phyloP scores from a whole-genome alignment of 1,140 invertebrate genomes.

The Conus betulinus region DNA sequence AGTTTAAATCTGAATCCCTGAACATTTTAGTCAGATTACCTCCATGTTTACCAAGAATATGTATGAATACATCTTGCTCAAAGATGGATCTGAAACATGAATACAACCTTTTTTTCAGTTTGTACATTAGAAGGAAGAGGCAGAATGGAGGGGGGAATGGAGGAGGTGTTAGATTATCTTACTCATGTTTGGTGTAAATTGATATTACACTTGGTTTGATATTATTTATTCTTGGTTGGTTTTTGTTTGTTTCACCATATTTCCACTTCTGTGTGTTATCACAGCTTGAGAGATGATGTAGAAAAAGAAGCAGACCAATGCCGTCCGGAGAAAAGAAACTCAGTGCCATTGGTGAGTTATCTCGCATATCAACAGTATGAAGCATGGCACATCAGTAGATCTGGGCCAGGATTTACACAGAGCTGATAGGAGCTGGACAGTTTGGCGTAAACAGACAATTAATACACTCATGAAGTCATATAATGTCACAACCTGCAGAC shows the following conservation, averaged over 20 bases:
- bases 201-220: background rate
- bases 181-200: background rate
- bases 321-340: slow-evolving; percentile 25
- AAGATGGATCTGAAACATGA: background rate
- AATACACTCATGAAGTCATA: background rate
- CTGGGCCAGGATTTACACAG: too few species aligned
- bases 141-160: too few species aligned
- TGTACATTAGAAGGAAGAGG: background rate
- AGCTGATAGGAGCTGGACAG: background rate
- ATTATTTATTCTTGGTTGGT: background rate
- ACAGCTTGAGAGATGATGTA: slow-evolving; percentile 17
- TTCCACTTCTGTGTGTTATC: background rate
- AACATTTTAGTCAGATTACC: too few species aligned
- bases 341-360: slow-evolving; percentile 28
- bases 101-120: background rate
- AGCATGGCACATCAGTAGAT: too few species aligned
- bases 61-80: too few species aligned
- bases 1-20: too few species aligned
- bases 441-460: background rate
- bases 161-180: background rate
- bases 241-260: background rate
- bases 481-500: too few species aligned
- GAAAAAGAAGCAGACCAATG: slow-evolving; percentile 1
- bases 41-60: too few species aligned
- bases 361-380: background rate